These are phyloP conservation scores for Eugnorisma glareosa DNA, from an alignment of 2,888 invertebrate species.

Conservation along the genomic window DNA sequence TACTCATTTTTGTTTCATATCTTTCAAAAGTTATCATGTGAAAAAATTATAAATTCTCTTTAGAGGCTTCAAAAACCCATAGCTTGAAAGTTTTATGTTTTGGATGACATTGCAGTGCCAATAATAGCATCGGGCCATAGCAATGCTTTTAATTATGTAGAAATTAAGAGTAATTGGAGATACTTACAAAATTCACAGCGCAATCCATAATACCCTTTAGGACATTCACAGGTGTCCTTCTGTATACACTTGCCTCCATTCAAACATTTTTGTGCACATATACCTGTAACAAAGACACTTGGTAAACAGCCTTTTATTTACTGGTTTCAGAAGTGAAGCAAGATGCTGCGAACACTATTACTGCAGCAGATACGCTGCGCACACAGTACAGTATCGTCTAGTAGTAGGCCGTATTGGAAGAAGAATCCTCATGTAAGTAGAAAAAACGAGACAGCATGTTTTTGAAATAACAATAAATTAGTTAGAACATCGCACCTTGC, in stretches of 20 bases:
- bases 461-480: no score
- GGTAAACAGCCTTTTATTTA: not conserved
- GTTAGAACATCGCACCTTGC: not conserved
- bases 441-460: not conserved
- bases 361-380: constrained; percentile 77
- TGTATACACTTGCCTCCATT: constrained; percentile 98
- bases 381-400: constrained; percentile 70
- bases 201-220: constrained; percentile 97
- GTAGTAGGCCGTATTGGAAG: constrained; percentile 80
- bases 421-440: constrained; percentile 86
- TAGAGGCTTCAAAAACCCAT: no score
- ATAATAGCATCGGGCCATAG: not conserved
- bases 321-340: constrained; percentile 62
- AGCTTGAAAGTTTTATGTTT: no score
- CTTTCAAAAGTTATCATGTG: not conserved
- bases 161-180: not conserved
- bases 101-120: not conserved
- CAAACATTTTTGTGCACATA: constrained; percentile 97
- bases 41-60: not conserved
- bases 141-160: not conserved
- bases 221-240: constrained; percentile 97
- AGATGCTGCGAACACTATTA: constrained; percentile 76
- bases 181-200: constrained; percentile 97
- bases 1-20: not conserved
- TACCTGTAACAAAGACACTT: constrained; percentile 91